Evolutionary conservation across 2,113 vertebrate genomes (phyloP).

Genomic region (Notechis scutatus): DNA sequence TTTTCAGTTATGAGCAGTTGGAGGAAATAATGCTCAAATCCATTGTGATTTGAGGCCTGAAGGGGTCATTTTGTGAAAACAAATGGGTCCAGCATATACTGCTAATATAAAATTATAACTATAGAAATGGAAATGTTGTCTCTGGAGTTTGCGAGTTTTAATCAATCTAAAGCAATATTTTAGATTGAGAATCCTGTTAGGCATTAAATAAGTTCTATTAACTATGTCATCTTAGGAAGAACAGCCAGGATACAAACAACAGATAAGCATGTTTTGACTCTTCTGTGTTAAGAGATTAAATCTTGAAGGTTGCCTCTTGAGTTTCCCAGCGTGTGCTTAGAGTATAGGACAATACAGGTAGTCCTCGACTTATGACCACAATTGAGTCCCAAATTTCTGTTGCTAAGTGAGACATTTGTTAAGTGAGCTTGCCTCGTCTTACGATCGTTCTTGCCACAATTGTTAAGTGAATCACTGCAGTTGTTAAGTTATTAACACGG

Average conservation of each 20-base stretch:
- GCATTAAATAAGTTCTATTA: not conserved
- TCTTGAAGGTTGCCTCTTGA: not conserved
- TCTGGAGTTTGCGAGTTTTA: not conserved
- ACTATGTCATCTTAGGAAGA: not conserved
- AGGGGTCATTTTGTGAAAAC: not conserved
- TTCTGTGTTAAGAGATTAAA: not conserved
- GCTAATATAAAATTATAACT: not conserved
- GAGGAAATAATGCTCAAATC: not conserved
- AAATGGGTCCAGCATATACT: not conserved
- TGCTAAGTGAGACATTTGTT: not conserved
- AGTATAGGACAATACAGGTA: not conserved
- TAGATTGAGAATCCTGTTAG: not conserved
- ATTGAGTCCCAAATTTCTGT: not conserved
- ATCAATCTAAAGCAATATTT: not conserved
- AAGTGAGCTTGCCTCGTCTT: not conserved
- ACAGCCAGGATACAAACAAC: not conserved
- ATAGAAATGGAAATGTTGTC: not conserved
- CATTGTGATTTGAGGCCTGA: not conserved
- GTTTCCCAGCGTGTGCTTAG: not conserved
- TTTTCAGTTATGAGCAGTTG: not conserved
- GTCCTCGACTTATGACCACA: not conserved
- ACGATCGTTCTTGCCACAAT: not conserved
- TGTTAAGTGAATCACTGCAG: too few species aligned
- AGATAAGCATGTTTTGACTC: not conserved
- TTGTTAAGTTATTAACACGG: too few species aligned